A percentile compares a stretch with the other conserved stretches of the same genome.
phyloP scores from a whole-genome alignment of 2,113 vertebrate genomes.

The Mesoclemmys tuberculata region DNA sequence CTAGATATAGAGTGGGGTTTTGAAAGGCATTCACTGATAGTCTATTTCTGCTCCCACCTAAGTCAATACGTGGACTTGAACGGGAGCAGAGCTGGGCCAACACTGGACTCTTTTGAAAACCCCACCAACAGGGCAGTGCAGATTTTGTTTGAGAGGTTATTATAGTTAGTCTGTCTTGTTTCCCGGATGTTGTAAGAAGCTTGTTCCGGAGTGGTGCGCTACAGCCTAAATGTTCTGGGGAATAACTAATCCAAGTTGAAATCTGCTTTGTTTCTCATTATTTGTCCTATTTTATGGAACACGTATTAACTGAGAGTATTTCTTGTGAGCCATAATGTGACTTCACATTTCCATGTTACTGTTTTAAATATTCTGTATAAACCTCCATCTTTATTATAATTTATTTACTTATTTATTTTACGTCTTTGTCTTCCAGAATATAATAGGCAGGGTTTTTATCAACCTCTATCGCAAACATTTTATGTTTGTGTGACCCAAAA shows the following conservation, averaged over 20 bases:
- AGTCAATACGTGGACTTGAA: conserved; percentile 10
- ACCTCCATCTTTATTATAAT: not conserved
- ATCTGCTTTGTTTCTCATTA: not conserved
- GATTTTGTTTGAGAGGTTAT: not conserved
- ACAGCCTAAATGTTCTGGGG: not conserved
- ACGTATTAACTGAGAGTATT: not conserved
- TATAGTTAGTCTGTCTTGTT: not conserved
- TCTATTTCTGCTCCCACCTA: conserved; percentile 15
- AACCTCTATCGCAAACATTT: not conserved
- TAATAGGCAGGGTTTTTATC: conserved; percentile 24
- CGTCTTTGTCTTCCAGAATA: conserved; percentile 23
- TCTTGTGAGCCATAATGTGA: not conserved
- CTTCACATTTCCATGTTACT: not conserved
- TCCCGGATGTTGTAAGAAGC: not conserved
- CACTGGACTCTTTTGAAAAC: not conserved
- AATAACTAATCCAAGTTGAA: not conserved
- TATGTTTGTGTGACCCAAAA: not conserved
- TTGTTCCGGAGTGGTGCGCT: not conserved
- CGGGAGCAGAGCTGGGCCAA: not conserved
- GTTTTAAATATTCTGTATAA: not conserved
- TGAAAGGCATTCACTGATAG: conserved; percentile 11
- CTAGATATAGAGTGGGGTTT: conserved; percentile 15
- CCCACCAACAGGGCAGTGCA: not conserved
- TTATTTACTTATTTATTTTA: not conserved
- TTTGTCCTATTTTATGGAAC: not conserved